phyloP scores from a whole-genome alignment of 35 echinoderm and acorn worm genomes.

The Heliocidaris tuberculata region DNA sequence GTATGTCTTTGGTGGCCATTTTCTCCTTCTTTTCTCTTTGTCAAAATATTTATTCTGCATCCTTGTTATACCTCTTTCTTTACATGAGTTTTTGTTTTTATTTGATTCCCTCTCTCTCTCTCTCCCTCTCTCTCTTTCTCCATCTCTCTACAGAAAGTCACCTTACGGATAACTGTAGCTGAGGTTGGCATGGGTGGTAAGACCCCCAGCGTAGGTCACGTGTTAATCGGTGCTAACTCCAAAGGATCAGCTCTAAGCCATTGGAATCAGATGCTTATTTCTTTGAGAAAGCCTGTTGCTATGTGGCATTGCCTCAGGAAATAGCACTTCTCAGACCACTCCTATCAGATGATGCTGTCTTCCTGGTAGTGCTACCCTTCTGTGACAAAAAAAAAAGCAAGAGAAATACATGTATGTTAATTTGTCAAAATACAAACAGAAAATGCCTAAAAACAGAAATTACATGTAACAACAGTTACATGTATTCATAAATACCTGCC shows the following conservation, averaged over 20 bases:
- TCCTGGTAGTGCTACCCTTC: background rate
- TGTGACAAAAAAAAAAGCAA: too few species aligned
- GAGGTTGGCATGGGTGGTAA: conserved; percentile 68
- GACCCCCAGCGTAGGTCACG: conserved; percentile 86
- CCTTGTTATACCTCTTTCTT: background rate
- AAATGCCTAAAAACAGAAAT: too few species aligned
- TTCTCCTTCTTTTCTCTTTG: too few species aligned
- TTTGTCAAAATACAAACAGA: too few species aligned
- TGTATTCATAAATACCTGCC: too few species aligned
- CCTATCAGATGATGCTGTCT: background rate
- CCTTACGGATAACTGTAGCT: conserved; percentile 80
- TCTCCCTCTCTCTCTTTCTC: background rate
- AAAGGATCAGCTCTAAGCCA: conserved; percentile 77
- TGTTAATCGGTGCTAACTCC: conserved; percentile 79
- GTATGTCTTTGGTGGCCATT: too few species aligned
- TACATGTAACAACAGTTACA: too few species aligned
- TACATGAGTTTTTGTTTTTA: background rate
- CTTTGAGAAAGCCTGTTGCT: conserved; percentile 85
- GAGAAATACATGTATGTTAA: too few species aligned
- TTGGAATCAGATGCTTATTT: conserved; percentile 96
- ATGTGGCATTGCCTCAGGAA: conserved; percentile 95
- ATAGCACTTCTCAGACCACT: background rate
- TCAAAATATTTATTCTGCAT: too few species aligned
- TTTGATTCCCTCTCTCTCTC: background rate
- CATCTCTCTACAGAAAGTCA: conserved; percentile 65